Percentiles rank a stretch among this genome's conserved stretches.
phyloP scores from a whole-genome alignment of 1,140 invertebrate genomes.

The Neodiprion fabricii region DNA sequence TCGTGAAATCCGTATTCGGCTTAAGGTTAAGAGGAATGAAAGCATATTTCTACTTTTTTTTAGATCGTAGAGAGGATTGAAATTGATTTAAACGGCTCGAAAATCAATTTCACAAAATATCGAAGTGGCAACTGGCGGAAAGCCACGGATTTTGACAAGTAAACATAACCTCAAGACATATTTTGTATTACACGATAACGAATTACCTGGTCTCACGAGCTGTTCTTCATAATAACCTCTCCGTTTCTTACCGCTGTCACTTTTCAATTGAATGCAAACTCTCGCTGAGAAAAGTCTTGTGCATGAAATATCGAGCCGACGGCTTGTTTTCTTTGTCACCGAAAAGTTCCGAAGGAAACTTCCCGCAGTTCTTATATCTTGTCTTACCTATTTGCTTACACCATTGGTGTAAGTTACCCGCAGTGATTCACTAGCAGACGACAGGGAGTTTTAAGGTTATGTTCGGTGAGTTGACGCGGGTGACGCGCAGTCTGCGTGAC shows the following conservation, averaged over 20 bases:
- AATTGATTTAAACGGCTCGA: background rate
- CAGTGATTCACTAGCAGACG: background rate
- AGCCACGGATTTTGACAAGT: background rate
- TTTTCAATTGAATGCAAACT: too few species aligned
- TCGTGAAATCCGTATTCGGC: too few species aligned
- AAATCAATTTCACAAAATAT: background rate
- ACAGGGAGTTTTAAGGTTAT: background rate
- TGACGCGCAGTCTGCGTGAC: background rate
- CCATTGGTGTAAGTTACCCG: background rate
- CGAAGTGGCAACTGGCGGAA: background rate
- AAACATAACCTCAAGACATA: conserved; percentile 4
- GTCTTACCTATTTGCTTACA: too few species aligned
- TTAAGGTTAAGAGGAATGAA: too few species aligned
- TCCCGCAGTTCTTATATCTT: background rate
- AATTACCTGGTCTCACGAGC: too few species aligned
- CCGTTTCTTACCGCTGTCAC: too few species aligned
- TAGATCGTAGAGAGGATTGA: background rate
- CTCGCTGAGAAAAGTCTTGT: too few species aligned
- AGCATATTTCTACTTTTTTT: too few species aligned
- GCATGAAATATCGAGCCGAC: too few species aligned
- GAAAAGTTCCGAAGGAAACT: background rate
- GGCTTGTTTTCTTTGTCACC: too few species aligned
- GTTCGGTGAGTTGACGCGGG: background rate
- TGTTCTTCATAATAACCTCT: too few species aligned
- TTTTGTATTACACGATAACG: background rate